Percentiles rank a stretch among this genome's conserved stretches.
These are phyloP conservation scores for Epinotia bilunana DNA, from an alignment of 2,888 invertebrate genomes.

Conservation along the genomic window DNA sequence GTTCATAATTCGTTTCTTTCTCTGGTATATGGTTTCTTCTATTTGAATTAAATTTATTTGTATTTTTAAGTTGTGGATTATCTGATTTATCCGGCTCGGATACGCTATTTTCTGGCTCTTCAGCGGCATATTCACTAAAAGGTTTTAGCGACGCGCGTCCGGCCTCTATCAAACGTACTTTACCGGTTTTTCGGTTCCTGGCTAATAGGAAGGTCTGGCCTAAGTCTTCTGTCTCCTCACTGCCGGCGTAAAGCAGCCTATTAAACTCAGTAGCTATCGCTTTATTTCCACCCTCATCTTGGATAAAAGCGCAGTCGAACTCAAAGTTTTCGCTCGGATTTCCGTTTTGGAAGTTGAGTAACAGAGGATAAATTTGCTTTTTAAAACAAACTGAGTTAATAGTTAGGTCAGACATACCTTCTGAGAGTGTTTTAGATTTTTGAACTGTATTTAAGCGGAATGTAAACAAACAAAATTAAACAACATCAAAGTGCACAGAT, in stretches of 20 bases:
- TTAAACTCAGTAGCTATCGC: slow-evolving; percentile 58
- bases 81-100: neutral
- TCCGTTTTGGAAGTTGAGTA: slow-evolving; percentile 73
- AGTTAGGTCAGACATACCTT: slow-evolving; percentile 62
- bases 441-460: too few species aligned
- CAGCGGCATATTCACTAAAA: neutral
- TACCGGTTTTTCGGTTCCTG: slow-evolving; percentile 67
- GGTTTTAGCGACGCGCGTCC: slow-evolving; percentile 51
- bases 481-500: too few species aligned
- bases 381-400: slow-evolving; percentile 67
- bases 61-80: neutral
- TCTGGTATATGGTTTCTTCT: neutral
- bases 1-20: neutral
- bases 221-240: slow-evolving; percentile 61
- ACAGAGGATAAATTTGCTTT: slow-evolving; percentile 56
- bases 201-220: slow-evolving; percentile 66
- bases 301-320: slow-evolving; percentile 56
- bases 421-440: too few species aligned
- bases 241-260: slow-evolving; percentile 67
- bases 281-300: slow-evolving; percentile 57
- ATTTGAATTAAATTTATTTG: neutral
- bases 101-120: neutral
- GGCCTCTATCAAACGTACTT: slow-evolving; percentile 68
- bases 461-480: too few species aligned
- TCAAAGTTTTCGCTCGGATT: slow-evolving; percentile 63